Conservation (phyloP, 2,113 vertebrate genomes). For the Arenaria interpres region DNA sequence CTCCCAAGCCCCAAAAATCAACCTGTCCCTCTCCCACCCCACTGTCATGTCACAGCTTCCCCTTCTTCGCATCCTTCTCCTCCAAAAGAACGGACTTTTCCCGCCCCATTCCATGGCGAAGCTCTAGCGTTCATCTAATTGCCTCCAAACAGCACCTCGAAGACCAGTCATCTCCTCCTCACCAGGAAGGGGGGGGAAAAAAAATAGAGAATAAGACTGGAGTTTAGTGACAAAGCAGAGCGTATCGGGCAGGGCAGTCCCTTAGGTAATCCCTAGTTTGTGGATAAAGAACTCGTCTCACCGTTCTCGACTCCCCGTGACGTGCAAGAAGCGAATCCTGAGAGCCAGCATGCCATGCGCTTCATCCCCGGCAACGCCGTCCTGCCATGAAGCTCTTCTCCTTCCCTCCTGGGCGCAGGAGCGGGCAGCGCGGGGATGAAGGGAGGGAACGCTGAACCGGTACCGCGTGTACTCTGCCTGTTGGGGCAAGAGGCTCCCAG, state of each 20-base stretch:
- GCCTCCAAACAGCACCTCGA: not conserved
- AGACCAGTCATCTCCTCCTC: not conserved
- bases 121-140: not conserved
- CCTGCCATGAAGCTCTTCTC: not conserved
- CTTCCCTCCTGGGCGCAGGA: not conserved
- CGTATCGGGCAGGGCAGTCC: not conserved
- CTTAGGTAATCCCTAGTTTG: not conserved
- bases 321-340: not conserved
- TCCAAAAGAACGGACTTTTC: not conserved
- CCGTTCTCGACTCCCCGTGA: not conserved
- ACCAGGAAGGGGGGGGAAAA: not conserved
- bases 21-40: not conserved
- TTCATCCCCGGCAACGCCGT: not conserved
- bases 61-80: not conserved
- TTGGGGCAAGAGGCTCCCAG: not conserved
- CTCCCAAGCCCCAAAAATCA: not conserved
- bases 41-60: not conserved
- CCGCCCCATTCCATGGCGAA: rapidly evolving
- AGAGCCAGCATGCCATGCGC: not conserved
- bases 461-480: not conserved
- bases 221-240: not conserved
- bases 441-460: not conserved
- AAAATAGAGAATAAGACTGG: not conserved
- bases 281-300: not conserved
- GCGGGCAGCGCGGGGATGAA: not conserved